phyloP scores from a whole-genome alignment of 2,888 invertebrate species.

The Dichetophora obliterata region DNA sequence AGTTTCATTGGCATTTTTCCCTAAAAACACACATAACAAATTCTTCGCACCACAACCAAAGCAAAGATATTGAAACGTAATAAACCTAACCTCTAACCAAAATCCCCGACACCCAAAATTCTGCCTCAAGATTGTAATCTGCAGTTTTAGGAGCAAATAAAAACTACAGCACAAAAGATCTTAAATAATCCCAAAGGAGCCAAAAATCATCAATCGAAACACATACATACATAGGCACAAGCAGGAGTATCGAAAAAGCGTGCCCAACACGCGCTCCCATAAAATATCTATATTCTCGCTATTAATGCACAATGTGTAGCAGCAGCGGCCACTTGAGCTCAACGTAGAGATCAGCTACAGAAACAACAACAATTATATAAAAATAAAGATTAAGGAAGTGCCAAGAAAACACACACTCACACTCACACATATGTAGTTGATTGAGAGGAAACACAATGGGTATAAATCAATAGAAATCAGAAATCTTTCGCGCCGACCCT shows the following conservation, averaged over 20 bases:
- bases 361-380: slow-evolving; percentile 33
- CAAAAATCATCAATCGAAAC: slow-evolving; percentile 15
- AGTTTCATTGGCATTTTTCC: neutral
- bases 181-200: slow-evolving; percentile 28
- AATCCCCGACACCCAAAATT: slow-evolving; percentile 38
- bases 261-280: slow-evolving; percentile 60
- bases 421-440: neutral
- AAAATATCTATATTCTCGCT: slow-evolving; percentile 57
- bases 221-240: neutral
- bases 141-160: slow-evolving; percentile 14
- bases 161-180: slow-evolving; percentile 15
- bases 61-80: neutral
- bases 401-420: slow-evolving; percentile 6
- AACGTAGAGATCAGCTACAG: slow-evolving; percentile 28
- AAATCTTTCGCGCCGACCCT: slow-evolving; percentile 29
- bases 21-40: neutral
- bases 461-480: slow-evolving; percentile 14
- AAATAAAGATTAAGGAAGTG: slow-evolving; percentile 27
- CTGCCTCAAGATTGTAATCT: slow-evolving; percentile 39
- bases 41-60: neutral
- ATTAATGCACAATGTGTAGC: slow-evolving; percentile 43
- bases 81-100: slow-evolving; percentile 14
- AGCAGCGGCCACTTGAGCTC: slow-evolving; percentile 35
- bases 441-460: neutral
- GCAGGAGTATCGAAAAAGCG: slow-evolving; percentile 50